Base-by-base conservation (phyloP, 2,888 invertebrate species). In the Cynaeus angustus region DNA sequence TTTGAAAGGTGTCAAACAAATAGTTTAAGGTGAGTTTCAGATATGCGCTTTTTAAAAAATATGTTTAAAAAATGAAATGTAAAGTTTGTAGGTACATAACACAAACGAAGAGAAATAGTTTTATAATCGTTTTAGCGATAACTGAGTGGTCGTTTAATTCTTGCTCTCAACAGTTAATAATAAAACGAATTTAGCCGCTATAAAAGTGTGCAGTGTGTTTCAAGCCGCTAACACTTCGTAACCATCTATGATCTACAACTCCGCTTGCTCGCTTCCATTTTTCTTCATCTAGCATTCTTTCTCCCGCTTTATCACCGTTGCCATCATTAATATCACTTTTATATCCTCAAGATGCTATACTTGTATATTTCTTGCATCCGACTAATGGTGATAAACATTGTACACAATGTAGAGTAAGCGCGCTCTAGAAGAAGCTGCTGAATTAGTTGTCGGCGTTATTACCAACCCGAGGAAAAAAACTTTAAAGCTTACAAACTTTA, bases 321-420 rank as follows among this genome's bases (percentile, higher is more conserved):
- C 80, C 78, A 84, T 85, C 85, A 85, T 85, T 85, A 85, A 85
- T 85, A 84, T 85, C 85, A 85, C 85, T 85, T 85, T 85, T 85
- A 84, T 84, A 83, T 84, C 82, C 84, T 84, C 84, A 78, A 84
- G 83, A 83, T 84, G 81, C 83, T 79, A 81, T 82, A 78, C 82
- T 83, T 85, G 83, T 83, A 82, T 83, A 83, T 83, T 83, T 82
- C 82, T 80, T 83, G 81, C 83, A 82, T 82, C 80, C 80, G 77
- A 77, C 82, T 85, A 85, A 85, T 85, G 84, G 84, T 84, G 84
- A 85, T 85, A 85, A 85, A 85, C 85, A 85, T 85, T 82, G 83
- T 84, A 81, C 82, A 84, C 81, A 81, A 82, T 83, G 83, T 83
- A 79, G 80, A 78, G 74, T 75, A 76, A 76, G 74, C 75, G 74